These are phyloP conservation scores for Rhabditoides inermis DNA, from an alignment of 2,888 invertebrate genomes.

Conservation along the genomic window DNA sequence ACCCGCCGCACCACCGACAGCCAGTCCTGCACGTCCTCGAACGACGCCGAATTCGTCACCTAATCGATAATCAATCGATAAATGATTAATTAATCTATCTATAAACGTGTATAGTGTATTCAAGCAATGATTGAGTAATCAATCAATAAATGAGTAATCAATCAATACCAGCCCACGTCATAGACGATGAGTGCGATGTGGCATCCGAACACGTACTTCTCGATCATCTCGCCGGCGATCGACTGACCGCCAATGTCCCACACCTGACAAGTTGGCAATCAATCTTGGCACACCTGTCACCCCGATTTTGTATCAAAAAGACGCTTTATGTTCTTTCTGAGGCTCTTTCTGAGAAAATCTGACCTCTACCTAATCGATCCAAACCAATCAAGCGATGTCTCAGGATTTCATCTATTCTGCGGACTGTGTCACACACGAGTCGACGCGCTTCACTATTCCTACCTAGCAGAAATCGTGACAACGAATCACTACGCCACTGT, in stretches of 20 bases:
- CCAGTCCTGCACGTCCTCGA: slow-evolving; percentile 71
- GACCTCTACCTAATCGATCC: too few relatives aligned
- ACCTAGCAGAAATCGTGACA: too few relatives aligned
- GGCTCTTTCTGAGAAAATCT: too few relatives aligned
- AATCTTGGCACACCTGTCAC: too few relatives aligned
- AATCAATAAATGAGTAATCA: slow-evolving; percentile 49
- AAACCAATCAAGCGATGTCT: too few relatives aligned
- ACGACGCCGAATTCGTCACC: slow-evolving; percentile 71
- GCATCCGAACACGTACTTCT: slow-evolving; percentile 59
- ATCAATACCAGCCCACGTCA: slow-evolving; percentile 59
- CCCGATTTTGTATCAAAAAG: too few relatives aligned
- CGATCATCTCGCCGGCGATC: slow-evolving; percentile 69
- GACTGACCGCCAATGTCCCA: slow-evolving; percentile 78
- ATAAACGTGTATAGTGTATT: neutral
- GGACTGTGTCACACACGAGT: too few relatives aligned
- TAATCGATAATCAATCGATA: slow-evolving; percentile 68
- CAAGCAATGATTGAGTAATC: slow-evolving; percentile 63
- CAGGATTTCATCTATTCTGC: too few relatives aligned
- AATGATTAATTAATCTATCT: neutral
- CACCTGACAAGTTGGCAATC: slow-evolving; percentile 60
- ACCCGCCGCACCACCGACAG: slow-evolving; percentile 56
- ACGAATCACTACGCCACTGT: too few relatives aligned
- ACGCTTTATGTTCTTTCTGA: too few relatives aligned
- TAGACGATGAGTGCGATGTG: slow-evolving; percentile 69
- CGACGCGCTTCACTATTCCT: too few relatives aligned